These are phyloP conservation scores for Triplophysa rosa DNA, from an alignment of 2,113 vertebrate species.

Conservation along the genomic window DNA sequence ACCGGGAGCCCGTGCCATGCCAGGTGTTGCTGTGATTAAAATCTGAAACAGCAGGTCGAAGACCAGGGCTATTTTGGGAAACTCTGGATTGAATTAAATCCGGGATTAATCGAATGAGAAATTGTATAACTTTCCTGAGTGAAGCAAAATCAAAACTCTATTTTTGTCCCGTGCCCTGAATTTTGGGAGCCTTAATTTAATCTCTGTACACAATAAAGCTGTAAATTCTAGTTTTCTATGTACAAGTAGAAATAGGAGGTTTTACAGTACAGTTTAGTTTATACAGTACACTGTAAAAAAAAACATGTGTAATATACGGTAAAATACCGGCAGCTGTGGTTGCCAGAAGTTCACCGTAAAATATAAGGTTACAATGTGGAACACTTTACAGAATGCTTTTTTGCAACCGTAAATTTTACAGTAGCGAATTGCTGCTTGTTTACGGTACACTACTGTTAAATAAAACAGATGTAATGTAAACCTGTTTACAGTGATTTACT, in stretches of 20 bases:
- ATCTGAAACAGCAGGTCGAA: conserved; percentile 61
- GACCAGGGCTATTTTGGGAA: conserved; percentile 64
- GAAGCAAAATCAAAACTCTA: conserved; percentile 73
- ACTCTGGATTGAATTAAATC: conserved; percentile 74
- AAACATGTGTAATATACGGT: no score
- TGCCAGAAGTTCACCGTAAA: no score
- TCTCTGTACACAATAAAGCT: conserved; percentile 15
- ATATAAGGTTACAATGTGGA: no score
- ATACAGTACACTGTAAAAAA: no score
- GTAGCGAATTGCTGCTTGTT: no score
- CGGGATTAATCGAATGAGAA: conserved; percentile 73
- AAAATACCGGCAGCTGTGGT: no score
- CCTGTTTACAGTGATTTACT: no score
- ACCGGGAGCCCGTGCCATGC: neutral
- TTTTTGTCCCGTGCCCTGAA: conserved; percentile 56
- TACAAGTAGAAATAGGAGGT: neutral
- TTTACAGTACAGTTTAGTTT: neutral
- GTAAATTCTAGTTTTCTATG: neutral
- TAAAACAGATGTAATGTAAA: no score
- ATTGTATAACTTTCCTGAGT: conserved; percentile 70
- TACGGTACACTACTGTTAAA: no score
- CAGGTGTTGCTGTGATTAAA: conserved; percentile 62
- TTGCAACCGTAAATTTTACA: no score
- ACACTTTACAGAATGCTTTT: no score
- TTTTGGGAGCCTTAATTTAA: conserved; percentile 19